Evolutionary conservation across 2,113 vertebrate species (phyloP).

Genomic region (Sphaerodactylus townsendi): DNA sequence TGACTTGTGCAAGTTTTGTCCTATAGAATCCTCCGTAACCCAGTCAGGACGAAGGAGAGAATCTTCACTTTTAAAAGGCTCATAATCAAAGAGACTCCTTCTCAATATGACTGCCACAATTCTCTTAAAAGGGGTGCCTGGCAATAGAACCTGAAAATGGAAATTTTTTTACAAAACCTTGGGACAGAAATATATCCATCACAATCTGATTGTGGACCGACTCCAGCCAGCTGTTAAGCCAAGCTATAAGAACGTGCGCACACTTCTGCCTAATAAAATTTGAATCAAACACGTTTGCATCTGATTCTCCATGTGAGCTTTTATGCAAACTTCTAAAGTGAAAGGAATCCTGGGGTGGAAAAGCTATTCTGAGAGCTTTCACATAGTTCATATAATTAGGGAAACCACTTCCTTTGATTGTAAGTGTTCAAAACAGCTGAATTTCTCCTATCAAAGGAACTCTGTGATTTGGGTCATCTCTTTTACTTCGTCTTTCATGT

Average conservation of each 20-base stretch:
- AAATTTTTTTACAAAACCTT: constrained; percentile 68
- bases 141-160: constrained; percentile 59
- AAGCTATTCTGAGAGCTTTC: constrained; percentile 86
- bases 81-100: constrained; percentile 53
- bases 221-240: constrained; percentile 72
- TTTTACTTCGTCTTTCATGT: constrained; percentile 84
- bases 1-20: constrained; percentile 32
- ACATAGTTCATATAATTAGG: constrained; percentile 86
- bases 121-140: constrained; percentile 63
- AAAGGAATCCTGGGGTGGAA: constrained; percentile 85
- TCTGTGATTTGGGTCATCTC: constrained; percentile 87
- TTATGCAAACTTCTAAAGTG: constrained; percentile 89
- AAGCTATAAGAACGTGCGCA: constrained; percentile 68
- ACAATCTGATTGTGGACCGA: constrained; percentile 74
- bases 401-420: constrained; percentile 88
- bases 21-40: constrained; percentile 12
- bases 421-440: constrained; percentile 88
- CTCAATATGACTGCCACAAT: constrained; percentile 55
- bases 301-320: constrained; percentile 84
- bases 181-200: constrained; percentile 71
- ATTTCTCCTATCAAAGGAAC: constrained; percentile 83
- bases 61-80: constrained; percentile 43
- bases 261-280: constrained; percentile 82
- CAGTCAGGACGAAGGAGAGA: constrained; percentile 36
- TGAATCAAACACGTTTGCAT: constrained; percentile 86